Evolutionary conservation across 2,113 vertebrate genomes (phyloP), one percentile per base, ranked within the genome.

Genomic region (Felis chaus): DNA sequence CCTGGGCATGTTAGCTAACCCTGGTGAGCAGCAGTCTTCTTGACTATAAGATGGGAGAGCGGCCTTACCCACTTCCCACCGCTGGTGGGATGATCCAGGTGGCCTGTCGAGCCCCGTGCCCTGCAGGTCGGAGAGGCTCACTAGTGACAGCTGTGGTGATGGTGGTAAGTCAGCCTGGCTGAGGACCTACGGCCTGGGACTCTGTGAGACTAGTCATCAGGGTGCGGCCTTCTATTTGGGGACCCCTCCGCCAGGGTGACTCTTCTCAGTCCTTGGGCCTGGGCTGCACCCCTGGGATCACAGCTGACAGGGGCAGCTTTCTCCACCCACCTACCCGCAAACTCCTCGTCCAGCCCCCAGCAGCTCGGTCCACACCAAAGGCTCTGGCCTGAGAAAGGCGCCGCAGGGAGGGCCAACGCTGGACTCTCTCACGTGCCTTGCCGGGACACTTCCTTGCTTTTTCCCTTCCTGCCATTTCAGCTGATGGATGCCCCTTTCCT

Each of bases 321-420:
- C 4, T 33, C 45, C 8, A 73, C 45, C 12, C 18, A 39, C 33
- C 15, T n/a, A 31, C 29, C 13, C 16, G 48, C 12, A 15, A 5
- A 41, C 63, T 61, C 12, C 7, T 27, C n/a, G 15, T 27, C 12
- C 31, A 93, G 16, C 15, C 31, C 31, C 12, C 11, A 25, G 48
- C 33, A 76, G 27, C 55, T 33, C 57, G 63, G 29, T 36, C 36
- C 71, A 27, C 13, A 66, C 10, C 68, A 23, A 39, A 14, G 13
- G 18, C 73, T 19, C 48, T 39, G 68, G 66, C 53, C 74, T 14
- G 41, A 48, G 16, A 94, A 97, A 97, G 95, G 71, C 82, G 45
- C 27, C 27, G 39, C 68, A 69, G 91, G 82, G 21, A 78, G 89
- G 4, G 53, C 36, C 82, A 10, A 63, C 5, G 33, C 48, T 66